phyloP scores from a whole-genome alignment of 2,113 vertebrate species.

The Rhineura floridana region DNA sequence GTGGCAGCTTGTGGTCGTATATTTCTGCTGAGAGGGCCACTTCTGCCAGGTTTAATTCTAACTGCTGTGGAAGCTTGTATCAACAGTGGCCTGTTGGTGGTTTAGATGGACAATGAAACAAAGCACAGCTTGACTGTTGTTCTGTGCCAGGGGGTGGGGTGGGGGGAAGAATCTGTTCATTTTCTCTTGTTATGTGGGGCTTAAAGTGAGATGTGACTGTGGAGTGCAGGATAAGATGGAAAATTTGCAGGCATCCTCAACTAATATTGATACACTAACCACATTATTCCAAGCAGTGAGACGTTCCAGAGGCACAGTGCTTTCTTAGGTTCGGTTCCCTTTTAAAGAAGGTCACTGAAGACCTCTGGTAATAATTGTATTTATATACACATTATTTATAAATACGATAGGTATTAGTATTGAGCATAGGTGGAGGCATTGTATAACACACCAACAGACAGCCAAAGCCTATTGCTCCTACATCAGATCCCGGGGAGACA shows the following conservation, averaged over 20 bases:
- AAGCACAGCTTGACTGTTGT: constrained; percentile 29
- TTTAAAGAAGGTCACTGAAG: not conserved
- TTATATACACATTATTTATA: too few species aligned
- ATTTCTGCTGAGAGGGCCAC: constrained; percentile 79
- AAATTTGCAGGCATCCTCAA: not conserved
- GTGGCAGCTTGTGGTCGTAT: constrained; percentile 72
- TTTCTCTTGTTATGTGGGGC: constrained; percentile 23
- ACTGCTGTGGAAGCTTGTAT: constrained; percentile 64
- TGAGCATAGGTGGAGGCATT: too few species aligned
- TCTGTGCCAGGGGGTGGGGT: not conserved
- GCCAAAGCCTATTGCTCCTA: too few species aligned
- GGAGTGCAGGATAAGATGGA: not conserved
- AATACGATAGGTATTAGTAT: too few species aligned
- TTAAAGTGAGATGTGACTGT: constrained; percentile 13
- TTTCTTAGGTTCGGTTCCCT: not conserved
- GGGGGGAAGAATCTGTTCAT: not conserved
- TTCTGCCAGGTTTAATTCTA: constrained; percentile 77
- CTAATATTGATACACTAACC: not conserved
- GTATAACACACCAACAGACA: too few species aligned
- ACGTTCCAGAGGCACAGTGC: not conserved
- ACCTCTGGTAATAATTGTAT: not conserved
- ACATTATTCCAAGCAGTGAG: not conserved
- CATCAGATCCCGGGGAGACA: too few species aligned
- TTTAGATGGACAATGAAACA: constrained; percentile 63
- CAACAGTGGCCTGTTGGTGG: constrained; percentile 61